Percentiles rank a stretch among this genome's conserved stretches.
Conservation (phyloP, 2,888 invertebrate genomes). For the Gasteruption jaculator region DNA sequence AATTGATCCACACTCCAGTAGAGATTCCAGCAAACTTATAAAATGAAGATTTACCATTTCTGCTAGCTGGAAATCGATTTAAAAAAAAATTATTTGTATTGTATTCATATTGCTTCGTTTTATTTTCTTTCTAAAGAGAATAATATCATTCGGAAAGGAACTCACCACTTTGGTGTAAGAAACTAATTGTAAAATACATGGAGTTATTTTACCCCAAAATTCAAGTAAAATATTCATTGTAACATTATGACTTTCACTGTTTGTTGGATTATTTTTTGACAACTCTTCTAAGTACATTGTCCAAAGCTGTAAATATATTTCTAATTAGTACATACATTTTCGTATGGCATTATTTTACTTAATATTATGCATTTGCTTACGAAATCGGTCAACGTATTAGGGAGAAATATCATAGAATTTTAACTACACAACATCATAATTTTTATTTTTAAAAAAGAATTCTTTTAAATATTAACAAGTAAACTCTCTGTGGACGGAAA, state of each 20-base stretch:
- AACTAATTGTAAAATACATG: conserved; percentile 88
- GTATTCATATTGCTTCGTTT: too few species aligned
- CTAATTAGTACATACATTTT: background rate
- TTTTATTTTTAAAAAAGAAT: too few species aligned
- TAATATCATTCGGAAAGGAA: conserved; percentile 19
- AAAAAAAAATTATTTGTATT: too few species aligned
- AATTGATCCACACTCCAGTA: conserved; percentile 92
- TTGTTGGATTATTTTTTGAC: conserved; percentile 63
- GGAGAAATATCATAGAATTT: too few species aligned
- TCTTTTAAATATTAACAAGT: too few species aligned
- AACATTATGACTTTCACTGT: conserved; percentile 67
- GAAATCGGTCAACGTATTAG: too few species aligned
- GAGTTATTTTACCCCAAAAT: conserved; percentile 98
- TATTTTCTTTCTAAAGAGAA: too few species aligned
- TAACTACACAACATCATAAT: too few species aligned
- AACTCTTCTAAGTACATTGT: conserved; percentile 95
- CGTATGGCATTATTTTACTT: too few species aligned
- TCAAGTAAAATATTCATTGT: conserved; percentile 84
- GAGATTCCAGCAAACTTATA: conserved; percentile 87
- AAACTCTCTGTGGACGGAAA: too few species aligned
- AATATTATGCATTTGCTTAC: too few species aligned
- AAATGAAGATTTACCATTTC: conserved; percentile 98
- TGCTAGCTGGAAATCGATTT: conserved; percentile 77
- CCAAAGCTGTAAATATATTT: conserved; percentile 67
- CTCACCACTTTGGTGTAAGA: conserved; percentile 86